These are phyloP conservation scores for Arenicola marina DNA, from an alignment of 2,888 invertebrate genomes.

Conservation along the genomic window DNA sequence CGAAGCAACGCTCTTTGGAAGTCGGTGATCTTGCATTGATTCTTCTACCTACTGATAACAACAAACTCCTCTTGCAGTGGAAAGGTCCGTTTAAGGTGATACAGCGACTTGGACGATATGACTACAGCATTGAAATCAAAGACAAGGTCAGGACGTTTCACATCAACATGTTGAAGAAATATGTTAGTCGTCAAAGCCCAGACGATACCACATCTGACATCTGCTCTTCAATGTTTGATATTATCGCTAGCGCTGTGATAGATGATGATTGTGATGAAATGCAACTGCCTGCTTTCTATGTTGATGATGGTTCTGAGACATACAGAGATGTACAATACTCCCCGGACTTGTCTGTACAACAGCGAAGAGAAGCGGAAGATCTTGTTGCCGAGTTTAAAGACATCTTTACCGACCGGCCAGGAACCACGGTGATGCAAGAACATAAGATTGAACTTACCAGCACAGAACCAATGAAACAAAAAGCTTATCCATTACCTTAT, in stretches of 20 bases:
- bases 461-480: background rate
- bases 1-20: background rate
- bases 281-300: too few species aligned
- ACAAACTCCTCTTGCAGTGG: conserved; percentile 3
- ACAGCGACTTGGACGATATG: background rate
- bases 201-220: background rate
- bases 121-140: background rate
- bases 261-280: too few species aligned
- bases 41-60: conserved; percentile 1
- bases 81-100: conserved; percentile 4
- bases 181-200: background rate
- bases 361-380: too few species aligned
- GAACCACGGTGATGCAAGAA: background rate
- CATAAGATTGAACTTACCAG: background rate
- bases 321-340: too few species aligned
- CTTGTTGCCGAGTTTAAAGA: too few species aligned
- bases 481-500: background rate
- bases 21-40: background rate
- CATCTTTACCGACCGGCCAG: background rate
- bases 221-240: too few species aligned
- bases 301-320: too few species aligned
- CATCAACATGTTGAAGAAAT: conserved; percentile 3
- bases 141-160: background rate
- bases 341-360: too few species aligned
- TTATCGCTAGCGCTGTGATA: background rate